Evolutionary conservation across 2,888 invertebrate genomes (phyloP).

Genomic region (Elmis aenea): DNA sequence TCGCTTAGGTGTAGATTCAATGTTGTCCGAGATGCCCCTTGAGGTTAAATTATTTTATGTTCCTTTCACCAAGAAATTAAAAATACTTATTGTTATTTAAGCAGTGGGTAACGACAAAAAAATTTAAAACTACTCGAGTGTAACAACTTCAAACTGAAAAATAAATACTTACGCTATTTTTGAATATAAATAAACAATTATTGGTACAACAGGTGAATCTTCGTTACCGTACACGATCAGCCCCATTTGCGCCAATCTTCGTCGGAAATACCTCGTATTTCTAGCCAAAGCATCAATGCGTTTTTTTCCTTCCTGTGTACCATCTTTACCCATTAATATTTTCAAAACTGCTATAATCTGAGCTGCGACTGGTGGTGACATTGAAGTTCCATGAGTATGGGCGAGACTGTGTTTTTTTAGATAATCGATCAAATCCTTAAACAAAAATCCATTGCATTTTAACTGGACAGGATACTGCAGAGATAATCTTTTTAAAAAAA

Average conservation of each 20-base stretch:
- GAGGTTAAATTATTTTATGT: too few relatives aligned
- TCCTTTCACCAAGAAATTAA: too few relatives aligned
- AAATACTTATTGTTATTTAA: not conserved
- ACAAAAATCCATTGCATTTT: conserved; percentile 2
- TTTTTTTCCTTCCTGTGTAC: conserved; percentile 61
- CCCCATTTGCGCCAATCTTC: conserved; percentile 77
- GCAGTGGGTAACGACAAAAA: conserved; percentile 1
- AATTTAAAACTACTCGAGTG: conserved; percentile 2
- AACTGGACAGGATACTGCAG: not conserved
- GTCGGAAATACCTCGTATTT: conserved; percentile 79
- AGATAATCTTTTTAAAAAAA: conserved; percentile 4
- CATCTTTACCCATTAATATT: conserved; percentile 81
- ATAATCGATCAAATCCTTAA: conserved; percentile 67
- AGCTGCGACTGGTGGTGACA: conserved; percentile 86
- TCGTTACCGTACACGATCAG: conserved; percentile 89
- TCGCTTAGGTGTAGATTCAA: too few relatives aligned
- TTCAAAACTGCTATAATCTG: conserved; percentile 87
- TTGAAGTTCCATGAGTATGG: conserved; percentile 77
- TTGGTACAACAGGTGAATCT: conserved; percentile 94
- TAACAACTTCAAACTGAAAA: not conserved
- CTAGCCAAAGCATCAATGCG: conserved; percentile 68
- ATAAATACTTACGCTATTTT: conserved; percentile 76
- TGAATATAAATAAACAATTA: conserved; percentile 90
- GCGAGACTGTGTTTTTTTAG: conserved; percentile 78
- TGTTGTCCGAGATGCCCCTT: too few relatives aligned